These are phyloP conservation scores for Pelobates cultripes DNA, from an alignment of 2,797 vertebrate genomes.

Conservation along the genomic window DNA sequence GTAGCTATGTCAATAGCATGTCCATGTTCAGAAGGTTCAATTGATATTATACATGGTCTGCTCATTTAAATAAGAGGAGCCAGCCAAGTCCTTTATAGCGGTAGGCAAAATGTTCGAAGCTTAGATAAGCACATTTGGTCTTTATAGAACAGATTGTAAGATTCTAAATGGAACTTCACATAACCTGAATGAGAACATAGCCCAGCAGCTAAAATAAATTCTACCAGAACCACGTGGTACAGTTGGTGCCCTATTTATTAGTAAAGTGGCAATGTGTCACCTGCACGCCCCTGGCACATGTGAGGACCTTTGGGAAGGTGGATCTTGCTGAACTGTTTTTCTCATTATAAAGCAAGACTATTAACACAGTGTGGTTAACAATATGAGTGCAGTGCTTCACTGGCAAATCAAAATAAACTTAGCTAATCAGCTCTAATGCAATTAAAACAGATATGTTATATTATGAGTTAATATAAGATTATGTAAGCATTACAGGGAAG, in stretches of 20 bases:
- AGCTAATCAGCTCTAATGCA: constrained; percentile 32
- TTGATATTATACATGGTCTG: constrained; percentile 59
- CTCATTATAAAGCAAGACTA: constrained; percentile 46
- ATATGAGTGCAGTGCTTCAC: constrained; percentile 20
- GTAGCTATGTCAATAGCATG: constrained; percentile 67
- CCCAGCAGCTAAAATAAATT: constrained; percentile 56
- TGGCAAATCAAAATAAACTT: constrained; percentile 26
- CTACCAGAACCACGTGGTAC: constrained; percentile 46
- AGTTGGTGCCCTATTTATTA: constrained; percentile 55
- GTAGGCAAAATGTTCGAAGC: constrained; percentile 58
- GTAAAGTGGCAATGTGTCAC: constrained; percentile 53
- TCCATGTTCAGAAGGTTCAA: constrained; percentile 69
- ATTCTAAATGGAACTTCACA: constrained; percentile 60
- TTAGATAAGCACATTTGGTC: constrained; percentile 61
- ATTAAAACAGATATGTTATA: constrained; percentile 20
- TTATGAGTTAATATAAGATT: background rate
- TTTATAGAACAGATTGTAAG: constrained; percentile 63
- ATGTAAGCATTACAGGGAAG: background rate
- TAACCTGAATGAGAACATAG: constrained; percentile 59
- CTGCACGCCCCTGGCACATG: constrained; percentile 52
- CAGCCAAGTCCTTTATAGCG: constrained; percentile 63
- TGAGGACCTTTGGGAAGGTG: constrained; percentile 49
- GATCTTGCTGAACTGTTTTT: constrained; percentile 25
- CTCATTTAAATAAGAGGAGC: constrained; percentile 66
- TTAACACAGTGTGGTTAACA: constrained; percentile 49